Evolutionary conservation across 2,797 vertebrate genomes (phyloP).

Genomic region (Macroramphosus scolopax): DNA sequence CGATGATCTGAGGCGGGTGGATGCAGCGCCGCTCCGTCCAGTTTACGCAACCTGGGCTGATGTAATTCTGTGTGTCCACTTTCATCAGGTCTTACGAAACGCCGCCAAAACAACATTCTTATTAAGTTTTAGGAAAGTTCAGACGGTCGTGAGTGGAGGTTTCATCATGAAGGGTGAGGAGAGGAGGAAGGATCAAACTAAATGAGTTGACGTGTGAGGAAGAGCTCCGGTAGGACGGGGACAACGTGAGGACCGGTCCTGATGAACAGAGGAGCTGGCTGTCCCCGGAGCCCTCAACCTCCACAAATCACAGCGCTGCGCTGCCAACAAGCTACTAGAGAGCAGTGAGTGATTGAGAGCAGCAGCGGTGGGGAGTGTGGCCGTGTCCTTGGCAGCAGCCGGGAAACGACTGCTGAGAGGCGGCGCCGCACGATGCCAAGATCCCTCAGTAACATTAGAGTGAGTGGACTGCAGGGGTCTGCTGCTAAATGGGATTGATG

Average conservation of each 20-base stretch:
- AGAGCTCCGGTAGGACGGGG: not conserved
- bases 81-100: constrained; percentile 16
- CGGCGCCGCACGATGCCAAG: constrained; percentile 28
- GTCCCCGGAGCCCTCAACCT: constrained; percentile 6
- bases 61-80: constrained; percentile 14
- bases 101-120: not conserved
- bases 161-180: constrained; percentile 1
- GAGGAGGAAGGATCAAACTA: too few species aligned
- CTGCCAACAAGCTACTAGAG: constrained; percentile 12
- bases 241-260: too few species aligned
- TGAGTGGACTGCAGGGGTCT: constrained; percentile 30
- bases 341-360: constrained; percentile 39
- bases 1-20: not conserved
- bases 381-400: constrained; percentile 51
- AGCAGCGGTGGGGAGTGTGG: constrained; percentile 29
- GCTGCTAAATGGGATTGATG: constrained; percentile 45
- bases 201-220: too few species aligned
- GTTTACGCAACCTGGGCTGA: constrained; percentile 24
- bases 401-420: constrained; percentile 42
- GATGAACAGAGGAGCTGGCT: not conserved
- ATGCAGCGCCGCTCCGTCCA: not conserved
- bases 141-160: not conserved
- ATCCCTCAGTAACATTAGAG: constrained; percentile 33
- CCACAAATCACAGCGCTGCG: constrained; percentile 3
- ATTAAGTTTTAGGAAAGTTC: too few species aligned